Base-by-base conservation (phyloP, 2,113 vertebrate species). In the Emydura subglobosa region DNA sequence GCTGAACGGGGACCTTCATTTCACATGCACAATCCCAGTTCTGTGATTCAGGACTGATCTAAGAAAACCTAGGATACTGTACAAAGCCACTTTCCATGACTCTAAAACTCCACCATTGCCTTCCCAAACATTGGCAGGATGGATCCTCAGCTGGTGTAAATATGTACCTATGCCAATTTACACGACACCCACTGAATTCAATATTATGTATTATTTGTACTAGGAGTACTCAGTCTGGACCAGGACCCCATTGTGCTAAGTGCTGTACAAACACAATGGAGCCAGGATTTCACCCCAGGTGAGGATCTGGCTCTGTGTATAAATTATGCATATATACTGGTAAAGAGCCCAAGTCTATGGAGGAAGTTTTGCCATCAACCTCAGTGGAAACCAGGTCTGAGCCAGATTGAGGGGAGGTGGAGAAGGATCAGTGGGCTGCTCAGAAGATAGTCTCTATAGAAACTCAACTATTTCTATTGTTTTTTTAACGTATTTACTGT, bases 151-250 rank as follows among this genome's bases (percentile, higher is more conserved):
- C 27, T 80, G 42, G 5, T 2, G 4, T 68, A 78, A 82, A 51
- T 39, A 29, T 34, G 29, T 10, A 59, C 24, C 4, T 11, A 61
- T 5, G 2, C 29, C 29, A 31, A n/a, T 29, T 47, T 84, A 47
- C 10, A 2, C 16, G 1, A 81, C 47, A 11, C 27, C 11, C 49
- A 65, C 65, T 59, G 13, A 31, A 84, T 12, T 74, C 17, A 57
- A 4, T 0, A 25, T 79, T 31, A 27, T 14, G 1, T 27, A n/a
- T 54, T 29, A 84, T 10, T 10, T 17, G 80, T 2, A 29, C 11
- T 0, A 29, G 44, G 80, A 6, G 10, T 0, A 0, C 39, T 6
- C 2, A 39, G 8, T 7, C 19, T 72, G 21, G 65, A 72, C 14
- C 34, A n/a, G 1, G 47, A 47, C 42, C 11, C 42, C 0, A 0